A percentile compares a stretch with the other conserved stretches of the same genome.
Conservation (phyloP, 2,797 vertebrate species). For the Coranthus polyacanthus region DNA sequence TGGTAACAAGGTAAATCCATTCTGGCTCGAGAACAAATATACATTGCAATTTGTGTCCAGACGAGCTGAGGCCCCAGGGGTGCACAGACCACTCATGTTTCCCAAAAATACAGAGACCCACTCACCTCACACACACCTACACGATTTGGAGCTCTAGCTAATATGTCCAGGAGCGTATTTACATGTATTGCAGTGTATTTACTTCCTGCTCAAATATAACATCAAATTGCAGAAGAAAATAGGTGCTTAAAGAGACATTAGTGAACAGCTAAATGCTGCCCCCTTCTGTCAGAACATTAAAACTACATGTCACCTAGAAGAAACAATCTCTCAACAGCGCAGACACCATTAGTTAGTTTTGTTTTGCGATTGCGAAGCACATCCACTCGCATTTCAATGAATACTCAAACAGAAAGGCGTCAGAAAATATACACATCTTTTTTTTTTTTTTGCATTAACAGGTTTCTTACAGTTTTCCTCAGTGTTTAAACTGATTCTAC, state of each 20-base stretch:
- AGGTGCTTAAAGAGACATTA: conserved; percentile 15
- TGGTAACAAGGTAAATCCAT: conserved; percentile 69
- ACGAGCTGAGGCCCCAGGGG: conserved; percentile 35
- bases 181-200: conserved; percentile 11
- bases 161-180: conserved; percentile 10
- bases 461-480: no score
- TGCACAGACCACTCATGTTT: conserved; percentile 30
- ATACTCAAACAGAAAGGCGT: no score
- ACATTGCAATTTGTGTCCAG: conserved; percentile 66
- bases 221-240: conserved; percentile 6
- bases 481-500: no score
- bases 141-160: conserved; percentile 17
- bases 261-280: conserved; percentile 69
- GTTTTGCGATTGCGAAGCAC: no score
- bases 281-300: conserved; percentile 53
- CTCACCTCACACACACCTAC: conserved; percentile 10
- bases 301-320: conserved; percentile 49
- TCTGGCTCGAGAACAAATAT: conserved; percentile 70
- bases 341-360: no score
- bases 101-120: conserved; percentile 1
- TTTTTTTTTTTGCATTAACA: no score
- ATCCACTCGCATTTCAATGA: no score
- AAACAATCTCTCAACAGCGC: no score
- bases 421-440: no score
- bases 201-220: conserved; percentile 16